phyloP scores from a whole-genome alignment of 2,797 vertebrate genomes.

The Valencia hispanica region DNA sequence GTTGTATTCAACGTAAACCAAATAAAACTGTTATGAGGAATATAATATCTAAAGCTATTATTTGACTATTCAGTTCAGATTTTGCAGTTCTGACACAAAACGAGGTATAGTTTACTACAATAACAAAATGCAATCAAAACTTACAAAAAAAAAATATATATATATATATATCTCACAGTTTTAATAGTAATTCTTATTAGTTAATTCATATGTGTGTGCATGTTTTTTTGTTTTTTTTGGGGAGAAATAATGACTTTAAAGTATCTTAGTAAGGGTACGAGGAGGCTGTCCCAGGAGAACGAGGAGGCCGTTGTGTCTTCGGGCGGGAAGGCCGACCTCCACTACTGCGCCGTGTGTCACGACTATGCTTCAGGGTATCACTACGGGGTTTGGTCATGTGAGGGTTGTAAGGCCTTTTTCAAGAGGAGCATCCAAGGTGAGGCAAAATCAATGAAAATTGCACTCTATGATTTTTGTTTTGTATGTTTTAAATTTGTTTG shows the following conservation, averaged over 20 bases:
- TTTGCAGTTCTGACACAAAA: too few species aligned
- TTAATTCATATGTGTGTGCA: too few species aligned
- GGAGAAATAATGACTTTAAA: constrained; percentile 13
- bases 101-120: too few species aligned
- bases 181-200: too few species aligned
- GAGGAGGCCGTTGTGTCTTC: constrained; percentile 78
- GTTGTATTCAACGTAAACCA: too few species aligned
- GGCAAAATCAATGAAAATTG: neutral
- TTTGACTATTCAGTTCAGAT: too few species aligned
- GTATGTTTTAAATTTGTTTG: neutral
- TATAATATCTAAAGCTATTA: too few species aligned
- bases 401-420: constrained; percentile 99
- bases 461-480: neutral
- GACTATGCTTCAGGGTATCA: constrained; percentile 98
- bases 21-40: too few species aligned
- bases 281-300: constrained; percentile 62
- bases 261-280: constrained; percentile 65
- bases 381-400: constrained; percentile 98
- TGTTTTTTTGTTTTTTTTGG: constrained; percentile 2
- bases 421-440: constrained; percentile 99
- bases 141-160: too few species aligned
- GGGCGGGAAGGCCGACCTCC: constrained; percentile 86
- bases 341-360: constrained; percentile 95
- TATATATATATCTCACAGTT: too few species aligned
- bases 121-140: too few species aligned